Base-by-base conservation (phyloP, 1,140 invertebrate species). In the Cardiocondyla obscurior region DNA sequence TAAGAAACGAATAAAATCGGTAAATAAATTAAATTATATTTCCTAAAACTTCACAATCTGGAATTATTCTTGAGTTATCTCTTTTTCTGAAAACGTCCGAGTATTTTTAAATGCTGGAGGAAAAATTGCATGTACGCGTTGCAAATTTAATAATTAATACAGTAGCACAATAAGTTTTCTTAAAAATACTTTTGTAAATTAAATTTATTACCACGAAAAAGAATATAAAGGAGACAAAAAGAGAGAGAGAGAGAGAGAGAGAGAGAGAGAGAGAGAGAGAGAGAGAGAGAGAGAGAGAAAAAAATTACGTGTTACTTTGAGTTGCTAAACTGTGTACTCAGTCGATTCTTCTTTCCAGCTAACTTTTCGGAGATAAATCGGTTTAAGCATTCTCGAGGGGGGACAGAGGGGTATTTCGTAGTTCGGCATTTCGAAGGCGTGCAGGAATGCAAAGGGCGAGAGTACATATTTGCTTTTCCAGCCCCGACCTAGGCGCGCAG, bases 391-490 rank as follows among this genome's bases (percentile, higher is more conserved):
- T 81, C 42, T 36, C 30, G 53, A 62, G 70, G 25, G n/a, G 7
- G 46, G 46, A 2, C 0, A 28, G 25, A 10, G 10, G 25, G 4
- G 16, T 60, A 62, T 25, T 30, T 22, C 30, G 33, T 42, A 30
- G 46, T 25, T 57, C n/a, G 33, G 36, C 33, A 44, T 51, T 42
- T 28, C 42, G 70, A 42, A 39, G 16, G 64, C 25, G 44, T 44
- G 49, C 49, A 49, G 60, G 33, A 74, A 88, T 81, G 49, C 30
- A 82, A 57, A 42, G 76, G 69, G 60, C 64, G 19, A 88, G 51
- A 73, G 76, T 85, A 88, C 88, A 88, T 88, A 88, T 89, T 88
- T 89, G 86, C 81, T 58, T 79, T 84, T 77, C 72, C 53, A 77
- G 74, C 65, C 60, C 57, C 51, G 57, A 72, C 51, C 22, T 65